Evolutionary conservation across 2,888 invertebrate genomes (phyloP).

Genomic region (Drosophila trichaetosa): DNA sequence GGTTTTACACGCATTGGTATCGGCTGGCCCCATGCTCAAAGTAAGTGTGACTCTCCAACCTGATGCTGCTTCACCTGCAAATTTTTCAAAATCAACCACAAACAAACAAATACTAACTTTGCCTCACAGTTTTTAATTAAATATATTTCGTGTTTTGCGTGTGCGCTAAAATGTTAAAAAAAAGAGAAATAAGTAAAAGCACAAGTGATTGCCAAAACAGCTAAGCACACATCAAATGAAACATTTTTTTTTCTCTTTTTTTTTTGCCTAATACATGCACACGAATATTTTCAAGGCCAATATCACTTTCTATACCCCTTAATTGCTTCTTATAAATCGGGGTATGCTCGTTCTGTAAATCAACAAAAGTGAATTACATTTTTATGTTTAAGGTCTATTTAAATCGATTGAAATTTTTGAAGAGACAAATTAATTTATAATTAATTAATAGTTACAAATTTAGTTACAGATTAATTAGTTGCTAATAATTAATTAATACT

Average conservation of each 20-base stretch:
- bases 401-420: background rate
- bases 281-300: constrained; percentile 76
- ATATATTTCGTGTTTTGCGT: constrained; percentile 37
- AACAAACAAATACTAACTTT: constrained; percentile 25
- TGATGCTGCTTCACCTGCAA: constrained; percentile 3
- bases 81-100: background rate
- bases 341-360: constrained; percentile 13
- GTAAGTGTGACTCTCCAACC: constrained; percentile 63
- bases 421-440: background rate
- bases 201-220: constrained; percentile 59
- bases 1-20: constrained; percentile 55
- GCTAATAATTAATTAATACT: background rate
- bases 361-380: background rate
- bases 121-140: constrained; percentile 45
- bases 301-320: constrained; percentile 62
- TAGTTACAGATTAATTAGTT: background rate
- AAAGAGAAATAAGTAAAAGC: constrained; percentile 68
- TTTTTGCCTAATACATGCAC: constrained; percentile 43
- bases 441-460: background rate
- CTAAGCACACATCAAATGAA: constrained; percentile 34
- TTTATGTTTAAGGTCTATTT: background rate
- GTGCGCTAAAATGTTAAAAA: constrained; percentile 51
- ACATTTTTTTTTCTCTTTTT: constrained; percentile 26
- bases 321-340: background rate
- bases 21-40: constrained; percentile 57